Base-by-base conservation (phyloP, 2,888 invertebrate species). In the Yponomeuta cagnagella region DNA sequence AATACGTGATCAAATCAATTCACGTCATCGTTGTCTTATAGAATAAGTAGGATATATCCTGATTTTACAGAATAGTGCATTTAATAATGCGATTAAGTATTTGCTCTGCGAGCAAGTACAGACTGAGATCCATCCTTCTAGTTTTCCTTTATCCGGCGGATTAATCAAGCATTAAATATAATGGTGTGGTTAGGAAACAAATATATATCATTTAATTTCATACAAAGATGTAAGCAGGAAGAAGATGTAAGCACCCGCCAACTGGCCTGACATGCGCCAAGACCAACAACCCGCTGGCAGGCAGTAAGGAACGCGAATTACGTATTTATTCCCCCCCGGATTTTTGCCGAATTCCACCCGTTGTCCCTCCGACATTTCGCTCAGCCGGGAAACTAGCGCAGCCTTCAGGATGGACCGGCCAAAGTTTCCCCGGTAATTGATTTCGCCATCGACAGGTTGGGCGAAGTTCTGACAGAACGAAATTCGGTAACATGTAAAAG, bases 321-420 rank as follows among this genome's bases (percentile, higher is more conserved):
- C 68, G 68, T 68, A 68, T 68, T 68, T 48, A 68, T 68, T 68
- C 68, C 68, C 43, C 6, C 43, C 68, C 68, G 48, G 68, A 43
- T 37, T 48, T 68, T 68, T 68, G 43, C 48, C n/a, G 48, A 48
- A 68, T 43, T 48, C 68, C 68, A 23, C 43, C 48, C 68, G 43
- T 48, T 68, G 68, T 68, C 68, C 68, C 68, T 68, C 23, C 37
- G 43, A 68, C 68, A 68, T 68, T 68, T 23, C 48, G 12, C 37
- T 68, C 23, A 68, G 6, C 68, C n/a, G 52, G 12, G 48, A 43
- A 68, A 68, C 68, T 68, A 68, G 68, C 68, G 68, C 33, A 48
- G 15, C 68, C 67, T 68, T 3, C 33, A 68, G 23, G 37, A 68
- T 48, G 43, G 43, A 68, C 37, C 12, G 68, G 48, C 43, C 23